Evolutionary conservation across 2,888 invertebrate species (phyloP), one percentile per base, ranked within the genome.

Genomic region (Drosophila rubida): DNA sequence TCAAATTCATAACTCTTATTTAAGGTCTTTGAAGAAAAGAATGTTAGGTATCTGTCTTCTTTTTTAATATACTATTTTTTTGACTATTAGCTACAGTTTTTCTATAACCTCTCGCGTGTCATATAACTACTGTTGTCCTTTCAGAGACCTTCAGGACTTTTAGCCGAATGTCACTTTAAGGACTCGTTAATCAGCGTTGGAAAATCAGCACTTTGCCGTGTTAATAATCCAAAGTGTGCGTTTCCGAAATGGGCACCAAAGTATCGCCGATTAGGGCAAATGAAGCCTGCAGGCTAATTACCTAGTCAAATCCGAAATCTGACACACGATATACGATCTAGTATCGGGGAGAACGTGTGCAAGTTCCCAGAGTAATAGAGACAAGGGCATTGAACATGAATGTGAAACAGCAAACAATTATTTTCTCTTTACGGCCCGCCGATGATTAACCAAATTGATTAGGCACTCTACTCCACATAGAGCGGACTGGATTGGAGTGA

Each of bases 381-480:
- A 51, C 66, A 75, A 64, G 63, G 42, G 46, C 46, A 41, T 37
- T 53, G 37, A 66, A 78, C 84, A 81, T 70, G 69, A 69, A 85
- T 87, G 78, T 77, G 70, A 83, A 86, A 69, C 61, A 65, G 55
- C 63, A 54, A 69, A 79, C 80, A 88, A 88, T 88, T 85, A 81
- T 85, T 77, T 84, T 81, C 71, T 80, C 75, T 75, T 85, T 80
- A 80, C 58, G 77, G 77, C 59, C 61, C 9, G 32, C 13, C 7
- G 35, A 16, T 14, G 82, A 89, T 86, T 81, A 78, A 70, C 75
- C 57, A 74, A 79, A 87, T 89, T 85, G 88, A 87, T 89, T 89
- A 87, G 84, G 77, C 80, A 84, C 72, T 67, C 66, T 76, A 78
- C 72, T 73, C 61, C 4, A 32, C n/a, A 32, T 19, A 19, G 2